phyloP scores from a whole-genome alignment of 1,140 invertebrate species.

The Brachionus calyciflorus region DNA sequence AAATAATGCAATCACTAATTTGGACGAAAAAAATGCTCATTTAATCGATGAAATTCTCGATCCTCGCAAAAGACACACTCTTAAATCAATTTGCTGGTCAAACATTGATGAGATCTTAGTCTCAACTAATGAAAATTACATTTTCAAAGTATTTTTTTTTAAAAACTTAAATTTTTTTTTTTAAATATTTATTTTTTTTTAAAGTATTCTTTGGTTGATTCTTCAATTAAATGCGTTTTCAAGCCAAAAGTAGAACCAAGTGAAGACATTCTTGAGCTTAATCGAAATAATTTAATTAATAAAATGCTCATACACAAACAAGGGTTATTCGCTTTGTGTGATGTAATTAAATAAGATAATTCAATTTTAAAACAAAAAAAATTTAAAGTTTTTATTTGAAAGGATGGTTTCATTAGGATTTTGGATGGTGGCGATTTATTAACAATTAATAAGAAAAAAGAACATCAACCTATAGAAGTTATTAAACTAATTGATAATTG shows the following conservation, averaged over 20 bases:
- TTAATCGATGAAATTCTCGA: slow-evolving; percentile 20
- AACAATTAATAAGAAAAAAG: not conserved
- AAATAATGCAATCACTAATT: slow-evolving; percentile 8
- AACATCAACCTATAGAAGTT: not conserved
- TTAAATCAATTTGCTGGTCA: slow-evolving; percentile 15
- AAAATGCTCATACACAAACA: slow-evolving; percentile 15
- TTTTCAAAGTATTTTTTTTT: slow-evolving; percentile 5
- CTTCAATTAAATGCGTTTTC: not conserved
- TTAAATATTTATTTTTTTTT: not conserved
- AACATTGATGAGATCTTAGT: slow-evolving; percentile 8
- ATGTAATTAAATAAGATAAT: not conserved
- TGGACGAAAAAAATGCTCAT: not conserved
- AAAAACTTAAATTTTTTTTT: not conserved
- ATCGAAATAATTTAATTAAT: not conserved
- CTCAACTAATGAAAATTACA: slow-evolving; percentile 31
- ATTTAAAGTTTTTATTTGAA: not conserved
- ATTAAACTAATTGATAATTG: not conserved
- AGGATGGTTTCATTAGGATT: slow-evolving; percentile 2
- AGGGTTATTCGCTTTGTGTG: not conserved
- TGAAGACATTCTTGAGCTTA: not conserved
- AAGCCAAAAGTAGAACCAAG: not conserved
- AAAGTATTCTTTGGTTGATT: slow-evolving; percentile 3
- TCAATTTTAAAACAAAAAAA: not conserved
- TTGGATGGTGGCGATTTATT: slow-evolving; percentile 1
- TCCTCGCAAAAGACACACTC: not conserved